A percentile compares a stretch with the other conserved stretches of the same genome.
Evolutionary conservation across 2,888 invertebrate genomes (phyloP).

Genomic region (Lasioglossum lativentre): DNA sequence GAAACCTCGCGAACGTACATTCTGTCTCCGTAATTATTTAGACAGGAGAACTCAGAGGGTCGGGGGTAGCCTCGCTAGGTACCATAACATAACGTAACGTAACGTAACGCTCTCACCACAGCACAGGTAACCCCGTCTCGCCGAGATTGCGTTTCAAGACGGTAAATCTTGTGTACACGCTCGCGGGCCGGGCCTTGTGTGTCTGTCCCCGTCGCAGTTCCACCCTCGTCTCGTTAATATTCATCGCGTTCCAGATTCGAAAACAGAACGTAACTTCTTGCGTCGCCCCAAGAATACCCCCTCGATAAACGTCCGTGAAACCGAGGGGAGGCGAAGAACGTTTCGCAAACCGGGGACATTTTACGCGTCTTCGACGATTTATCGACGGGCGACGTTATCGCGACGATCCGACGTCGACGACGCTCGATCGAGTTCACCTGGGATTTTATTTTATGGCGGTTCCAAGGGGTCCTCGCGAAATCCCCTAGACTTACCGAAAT

Average conservation of each 20-base stretch:
- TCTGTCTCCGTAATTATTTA: constrained; percentile 50
- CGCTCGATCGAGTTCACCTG: constrained; percentile 4
- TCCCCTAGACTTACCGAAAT: neutral
- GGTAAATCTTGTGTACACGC: constrained; percentile 59
- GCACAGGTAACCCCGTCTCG: constrained; percentile 51
- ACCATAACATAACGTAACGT: neutral
- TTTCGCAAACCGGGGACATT: neutral
- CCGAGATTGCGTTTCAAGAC: constrained; percentile 63
- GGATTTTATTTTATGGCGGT: neutral
- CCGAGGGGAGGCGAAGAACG: neutral
- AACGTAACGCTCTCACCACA: constrained; percentile 33
- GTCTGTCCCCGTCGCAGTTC: constrained; percentile 16
- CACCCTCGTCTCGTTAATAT: constrained; percentile 55
- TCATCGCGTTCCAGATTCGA: constrained; percentile 50
- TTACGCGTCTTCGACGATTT: constrained; percentile 23
- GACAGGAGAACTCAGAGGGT: constrained; percentile 13
- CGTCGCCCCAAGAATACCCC: constrained; percentile 26
- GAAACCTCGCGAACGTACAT: constrained; percentile 23
- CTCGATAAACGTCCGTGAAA: constrained; percentile 39
- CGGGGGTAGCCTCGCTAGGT: neutral
- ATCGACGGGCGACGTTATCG: constrained; percentile 8
- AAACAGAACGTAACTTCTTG: constrained; percentile 34
- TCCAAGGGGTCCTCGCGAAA: neutral
- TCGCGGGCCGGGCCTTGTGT: constrained; percentile 24
- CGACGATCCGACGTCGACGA: neutral